Evolutionary conservation across 2,113 vertebrate species (phyloP), one percentile per base, ranked within the genome.

Genomic region (Siniperca chuatsi): DNA sequence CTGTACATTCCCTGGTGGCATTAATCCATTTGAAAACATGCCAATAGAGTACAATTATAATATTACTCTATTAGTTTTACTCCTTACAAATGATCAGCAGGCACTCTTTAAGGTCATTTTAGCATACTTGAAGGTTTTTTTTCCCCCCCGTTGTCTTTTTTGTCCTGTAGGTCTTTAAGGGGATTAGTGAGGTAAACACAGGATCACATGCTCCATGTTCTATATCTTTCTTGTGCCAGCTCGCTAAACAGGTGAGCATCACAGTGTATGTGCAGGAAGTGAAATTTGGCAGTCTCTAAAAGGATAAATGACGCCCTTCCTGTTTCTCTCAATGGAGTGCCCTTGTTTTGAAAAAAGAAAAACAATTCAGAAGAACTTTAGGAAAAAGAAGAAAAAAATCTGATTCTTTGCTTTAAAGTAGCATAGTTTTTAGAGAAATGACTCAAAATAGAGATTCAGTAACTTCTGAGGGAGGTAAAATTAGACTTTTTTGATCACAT

Each of bases 151-250:
- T 48, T 76, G 52, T 70, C 68, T 74, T 40, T 74, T 79, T 80
- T 80, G 74, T 76, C 33, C 75, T 80, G 79, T 23, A 76, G 85
- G 72, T 90, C 81, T 72, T 64, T 77, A 42, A 73, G 66, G 46
- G 70, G 90, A 94, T 87, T 86, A 90, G 79, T 42, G 83, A 76
- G 79, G 90, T 93, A 90, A 92, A 92, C 90, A 93, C 75, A 76
- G 78, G 12, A 29, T 90, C 88, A 91, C 85, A 71, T 71, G 74
- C 60, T 78, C 62, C 33, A 3, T 60, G 86, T 54, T 87, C 90
- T 82, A 90, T 82, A 89, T 92, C 78, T 35, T 70, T 81, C 71
- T 67, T 10, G 21, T 57, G 83, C 83, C 85, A 89, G 79, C 58
- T 74, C 33, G 0, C 40, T 69, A 58, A 83, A 68, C 77, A 87